A percentile compares a stretch with the other conserved stretches of the same genome.
phyloP scores from a whole-genome alignment of 2,888 invertebrate species.

The Caenorhabditis sp. region DNA sequence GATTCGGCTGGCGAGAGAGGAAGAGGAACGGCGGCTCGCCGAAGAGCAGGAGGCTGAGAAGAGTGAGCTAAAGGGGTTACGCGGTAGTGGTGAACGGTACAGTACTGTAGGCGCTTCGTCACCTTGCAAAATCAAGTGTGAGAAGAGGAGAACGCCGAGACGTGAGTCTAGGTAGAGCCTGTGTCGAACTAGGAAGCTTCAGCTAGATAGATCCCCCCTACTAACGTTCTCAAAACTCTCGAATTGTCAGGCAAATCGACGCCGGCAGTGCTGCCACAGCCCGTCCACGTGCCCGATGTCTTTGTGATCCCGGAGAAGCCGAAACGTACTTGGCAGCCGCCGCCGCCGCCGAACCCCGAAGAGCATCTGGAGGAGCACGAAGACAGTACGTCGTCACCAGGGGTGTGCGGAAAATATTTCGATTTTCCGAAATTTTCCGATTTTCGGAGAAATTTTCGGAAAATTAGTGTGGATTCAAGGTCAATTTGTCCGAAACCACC shows the following conservation, averaged over 20 bases:
- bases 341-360: conserved; percentile 45
- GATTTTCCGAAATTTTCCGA: no score
- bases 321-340: conserved; percentile 43
- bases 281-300: conserved; percentile 25
- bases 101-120: conserved; percentile 8
- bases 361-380: conserved; percentile 16
- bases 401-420: no score
- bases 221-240: background rate
- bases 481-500: no score
- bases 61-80: conserved; percentile 6
- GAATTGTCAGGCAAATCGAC: conserved; percentile 41
- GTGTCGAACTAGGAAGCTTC: no score
- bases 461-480: no score
- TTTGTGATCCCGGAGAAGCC: conserved; percentile 40
- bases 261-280: conserved; percentile 38
- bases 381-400: no score
- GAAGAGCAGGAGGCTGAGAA: conserved; percentile 10
- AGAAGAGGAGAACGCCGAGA: conserved; percentile 30
- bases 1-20: no score
- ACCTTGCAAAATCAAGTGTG: conserved; percentile 48
- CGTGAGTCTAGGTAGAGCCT: conserved; percentile 22
- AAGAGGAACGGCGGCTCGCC: no score
- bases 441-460: no score
- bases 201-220: background rate
- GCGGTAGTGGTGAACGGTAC: background rate